A percentile compares a stretch with the other conserved stretches of the same genome.
Evolutionary conservation across 2,888 invertebrate genomes (phyloP).

Genomic region (Dicranocentrus wangi): DNA sequence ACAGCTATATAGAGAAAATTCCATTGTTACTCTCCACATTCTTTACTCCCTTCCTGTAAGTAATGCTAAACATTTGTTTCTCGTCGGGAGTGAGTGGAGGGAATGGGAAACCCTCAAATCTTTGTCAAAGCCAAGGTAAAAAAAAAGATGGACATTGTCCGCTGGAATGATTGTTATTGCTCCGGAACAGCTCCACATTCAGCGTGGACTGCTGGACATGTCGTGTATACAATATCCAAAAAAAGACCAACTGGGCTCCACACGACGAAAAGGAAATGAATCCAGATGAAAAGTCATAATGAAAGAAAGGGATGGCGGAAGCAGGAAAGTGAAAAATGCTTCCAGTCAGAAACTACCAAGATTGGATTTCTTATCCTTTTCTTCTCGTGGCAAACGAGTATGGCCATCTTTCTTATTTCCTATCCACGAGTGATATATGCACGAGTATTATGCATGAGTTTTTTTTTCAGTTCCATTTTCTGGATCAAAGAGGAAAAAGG

Average conservation of each 20-base stretch:
- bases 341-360: constrained; percentile 45
- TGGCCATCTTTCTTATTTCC: not conserved
- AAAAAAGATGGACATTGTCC: constrained; percentile 58
- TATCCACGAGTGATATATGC: constrained; percentile 9
- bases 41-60: not conserved
- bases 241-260: not conserved
- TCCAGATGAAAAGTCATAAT: constrained; percentile 48
- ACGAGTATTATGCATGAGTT: constrained; percentile 31
- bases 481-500: constrained; percentile 46
- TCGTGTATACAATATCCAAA: not conserved
- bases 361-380: constrained; percentile 35
- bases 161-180: constrained; percentile 53
- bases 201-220: not conserved
- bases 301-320: constrained; percentile 37
- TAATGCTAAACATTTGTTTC: too few species aligned
- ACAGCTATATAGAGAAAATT: constrained; percentile 22
- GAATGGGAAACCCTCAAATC: constrained; percentile 3
- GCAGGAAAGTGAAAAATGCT: constrained; percentile 57
- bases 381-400: constrained; percentile 4
- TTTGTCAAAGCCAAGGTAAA: constrained; percentile 41
- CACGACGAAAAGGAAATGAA: constrained; percentile 49
- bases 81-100: not conserved
- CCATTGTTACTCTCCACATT: not conserved
- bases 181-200: not conserved
- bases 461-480: constrained; percentile 12